Base-by-base conservation (phyloP, 1,140 invertebrate genomes). In the Agraylea sexmaculata region DNA sequence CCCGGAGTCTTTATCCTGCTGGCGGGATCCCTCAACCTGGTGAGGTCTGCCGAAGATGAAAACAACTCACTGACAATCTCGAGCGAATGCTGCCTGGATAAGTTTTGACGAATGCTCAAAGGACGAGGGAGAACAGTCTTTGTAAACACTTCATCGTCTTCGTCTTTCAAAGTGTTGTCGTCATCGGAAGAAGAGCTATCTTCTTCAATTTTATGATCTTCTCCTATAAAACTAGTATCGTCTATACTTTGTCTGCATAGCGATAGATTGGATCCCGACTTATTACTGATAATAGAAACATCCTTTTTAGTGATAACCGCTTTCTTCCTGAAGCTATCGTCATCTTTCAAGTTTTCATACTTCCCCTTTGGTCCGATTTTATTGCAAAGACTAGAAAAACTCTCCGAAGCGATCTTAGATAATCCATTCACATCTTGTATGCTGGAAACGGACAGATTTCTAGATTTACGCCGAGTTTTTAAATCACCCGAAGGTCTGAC, bases 1-100 rank as follows among this genome's bases (percentile, higher is more conserved):
- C 83, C 79, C 0, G 85, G 84, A 0, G 85, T 88, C 57, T 88
- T 87, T 2, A 87, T 78, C 37, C 83, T 68, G 19, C 73, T 73
- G 31, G 77, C 74, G 0, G 81, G 78, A 58, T 83, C 77, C 43
- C 79, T 77, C 11, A 88, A 56, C 29, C 75, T 64, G n/a, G 66
- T 71, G 28, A 71, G 52, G 52, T 73, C 75, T 39, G 56, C 69
- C 22, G 61, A 56, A 41, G 73, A 60, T 42, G 73, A 59, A 65
- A 83, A 69, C 3, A 82, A 70, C 51, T 80, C 75, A 28, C 71
- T 74, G 27, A 82, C 81, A 20, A 80, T 76, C 50, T 80, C 79
- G 17, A 82, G 50, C 3, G 74, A 77, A 36, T 70, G 68, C 53
- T 78, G 75, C 1, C 74, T 56, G 37, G 62, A 63, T 29, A 67